Base-by-base conservation (phyloP, 2,113 vertebrate species). In the Pungitius pungitius region DNA sequence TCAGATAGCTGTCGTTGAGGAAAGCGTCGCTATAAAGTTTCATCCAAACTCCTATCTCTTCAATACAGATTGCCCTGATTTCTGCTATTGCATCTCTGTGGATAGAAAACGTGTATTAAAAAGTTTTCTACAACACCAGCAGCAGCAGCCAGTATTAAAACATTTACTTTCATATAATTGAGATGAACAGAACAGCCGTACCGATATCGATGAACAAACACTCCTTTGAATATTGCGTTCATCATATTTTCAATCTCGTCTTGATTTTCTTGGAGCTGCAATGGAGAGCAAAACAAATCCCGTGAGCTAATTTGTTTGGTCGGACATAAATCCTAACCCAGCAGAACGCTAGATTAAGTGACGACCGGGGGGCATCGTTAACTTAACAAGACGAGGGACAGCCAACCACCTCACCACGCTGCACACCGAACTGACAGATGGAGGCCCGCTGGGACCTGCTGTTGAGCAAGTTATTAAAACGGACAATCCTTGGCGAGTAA, bases 191-290 rank as follows among this genome's bases (percentile, higher is more conserved):
- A 40, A 40, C 12, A 15, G 20, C 86, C 94, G 85, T 95, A 99
- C 98, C 98, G 93, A 88, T 99, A 99, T 95, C 98, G 92, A 88
- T 99, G 98, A 90, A 99, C 96, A 93, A 99, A 99, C 83, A 99
- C 97, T 86, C 98, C 98, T 94, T 99, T 99, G 94, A 99, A 99
- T 93, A 99, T 99, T 80, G 98, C 98, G 90, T 99, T 99, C 98
- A 99, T 99, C 97, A 99, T 99, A 90, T 99, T 99, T 93, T 99
- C 98, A 92, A 99, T 99, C 93, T 99, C 97, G 84, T 99, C 97
- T 88, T 99, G 98, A 92, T 99, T 99, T 94, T 99, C 98, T 92
- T 99, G 98, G 89, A 99, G 96, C 98, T 99, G 92, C 81, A 93
- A 95, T 69, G 55, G 87, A 45, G 13, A 87, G 40, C 52, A 78